Evolutionary conservation across 2,113 vertebrate species (phyloP).

Genomic region (Cryptomyrus ogoouensis): DNA sequence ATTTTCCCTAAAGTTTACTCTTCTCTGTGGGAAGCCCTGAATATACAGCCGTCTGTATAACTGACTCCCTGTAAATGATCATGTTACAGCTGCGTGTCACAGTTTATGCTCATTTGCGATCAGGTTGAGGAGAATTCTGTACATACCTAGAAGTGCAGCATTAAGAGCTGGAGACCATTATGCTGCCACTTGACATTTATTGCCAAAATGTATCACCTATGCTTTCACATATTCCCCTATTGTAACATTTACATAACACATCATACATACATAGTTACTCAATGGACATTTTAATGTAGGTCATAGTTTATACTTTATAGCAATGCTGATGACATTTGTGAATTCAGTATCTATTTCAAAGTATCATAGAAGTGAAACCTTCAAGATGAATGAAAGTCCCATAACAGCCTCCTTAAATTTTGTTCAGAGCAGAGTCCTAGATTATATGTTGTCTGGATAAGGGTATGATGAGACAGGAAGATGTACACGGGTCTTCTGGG

Average conservation of each 20-base stretch:
- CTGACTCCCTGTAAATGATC: background rate
- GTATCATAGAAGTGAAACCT: background rate
- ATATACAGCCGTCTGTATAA: background rate
- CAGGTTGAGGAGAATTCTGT: background rate
- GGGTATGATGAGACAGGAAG: background rate
- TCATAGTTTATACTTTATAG: background rate
- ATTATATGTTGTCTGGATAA: background rate
- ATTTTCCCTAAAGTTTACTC: background rate
- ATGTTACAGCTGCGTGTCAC: background rate
- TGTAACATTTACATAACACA: background rate
- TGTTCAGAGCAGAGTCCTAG: background rate
- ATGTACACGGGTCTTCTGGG: background rate
- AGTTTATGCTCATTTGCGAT: background rate
- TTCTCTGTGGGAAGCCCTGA: background rate
- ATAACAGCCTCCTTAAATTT: background rate
- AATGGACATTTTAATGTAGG: background rate
- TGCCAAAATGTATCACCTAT: background rate
- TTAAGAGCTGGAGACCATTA: background rate
- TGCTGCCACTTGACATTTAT: background rate
- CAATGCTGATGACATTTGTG: background rate
- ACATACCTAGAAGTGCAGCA: background rate
- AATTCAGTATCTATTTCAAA: background rate
- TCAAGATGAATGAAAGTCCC: background rate
- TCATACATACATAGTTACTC: background rate
- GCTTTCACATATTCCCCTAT: background rate